Evolutionary conservation across 2,888 invertebrate genomes (phyloP), one percentile per base, ranked within the genome.

Genomic region (Copidosoma aretas): DNA sequence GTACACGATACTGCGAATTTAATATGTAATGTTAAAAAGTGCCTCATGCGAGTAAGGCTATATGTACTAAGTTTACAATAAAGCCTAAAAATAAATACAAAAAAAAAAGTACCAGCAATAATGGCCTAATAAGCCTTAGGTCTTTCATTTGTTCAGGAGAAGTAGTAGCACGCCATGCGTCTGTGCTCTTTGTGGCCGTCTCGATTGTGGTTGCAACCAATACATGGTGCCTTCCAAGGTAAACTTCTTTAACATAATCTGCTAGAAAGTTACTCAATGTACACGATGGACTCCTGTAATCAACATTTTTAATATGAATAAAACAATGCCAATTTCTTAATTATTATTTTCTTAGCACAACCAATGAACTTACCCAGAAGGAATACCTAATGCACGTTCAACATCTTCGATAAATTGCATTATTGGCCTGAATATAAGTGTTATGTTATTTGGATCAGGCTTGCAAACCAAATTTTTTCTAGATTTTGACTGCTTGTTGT

Each of bases 181-280:
- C 90, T 70, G 91, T 86, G 79, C 89, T 89, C 82, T 91, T 90
- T 61, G 91, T 91, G 24, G 92, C 90, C 1, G 87, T 85, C 75
- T 93, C 91, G 71, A 93, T 90, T 76, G 88, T 88, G 52, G 86
- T 86, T 1, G 88, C 86, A 21, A 91, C 86, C 75, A 89, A 87
- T 54, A 87, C 85, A 77, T 91, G 91, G 65, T 92, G 90, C 71
- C 93, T 89, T 72, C 91, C 92, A 73, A 94, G 88, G 85, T 95
- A 97, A 10, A 92, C 92, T 77, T 93, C 91, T 75, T 92, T 92
- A 25, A 97, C 92, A 84, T 95, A 94, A 81, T 94, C 92, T 58
- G 91, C 90, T 65, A 97, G 86, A 84, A 95, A 97, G 73, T 90
- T 90, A 78, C 94, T 92, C 66, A 97, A 86, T 2, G 91, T 91